A percentile compares a stretch with the other conserved stretches of the same genome.
Conservation (phyloP, 1,140 invertebrate species). For the Mamestra configurata region DNA sequence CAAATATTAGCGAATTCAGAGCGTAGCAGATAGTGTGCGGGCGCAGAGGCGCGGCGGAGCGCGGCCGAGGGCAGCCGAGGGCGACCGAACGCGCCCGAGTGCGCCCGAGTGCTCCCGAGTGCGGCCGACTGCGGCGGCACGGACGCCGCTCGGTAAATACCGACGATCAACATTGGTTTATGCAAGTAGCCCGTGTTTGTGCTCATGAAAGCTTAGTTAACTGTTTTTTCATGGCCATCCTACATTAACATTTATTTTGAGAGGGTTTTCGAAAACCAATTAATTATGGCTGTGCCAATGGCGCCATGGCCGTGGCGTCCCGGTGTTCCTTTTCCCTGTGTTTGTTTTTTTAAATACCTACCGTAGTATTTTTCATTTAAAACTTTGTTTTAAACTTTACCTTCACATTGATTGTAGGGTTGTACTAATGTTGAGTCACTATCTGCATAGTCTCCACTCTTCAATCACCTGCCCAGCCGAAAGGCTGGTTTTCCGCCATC, state of each 20-base stretch:
- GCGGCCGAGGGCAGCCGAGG: slow-evolving; percentile 31
- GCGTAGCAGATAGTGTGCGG: neutral
- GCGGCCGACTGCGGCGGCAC: neutral
- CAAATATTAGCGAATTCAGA: slow-evolving; percentile 14
- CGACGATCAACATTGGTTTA: slow-evolving; percentile 1
- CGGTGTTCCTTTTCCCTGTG: neutral
- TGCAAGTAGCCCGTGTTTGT: neutral
- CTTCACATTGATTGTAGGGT: too few species aligned
- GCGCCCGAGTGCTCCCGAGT: neutral
- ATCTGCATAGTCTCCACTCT: too few species aligned
- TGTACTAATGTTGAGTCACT: too few species aligned
- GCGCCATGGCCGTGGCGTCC: neutral
- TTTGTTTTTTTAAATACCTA: too few species aligned
- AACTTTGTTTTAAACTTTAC: too few species aligned
- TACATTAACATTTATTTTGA: slow-evolving; percentile 6
- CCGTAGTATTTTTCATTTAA: too few species aligned
- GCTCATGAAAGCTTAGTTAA: neutral
- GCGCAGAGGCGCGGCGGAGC: slow-evolving; percentile 19
- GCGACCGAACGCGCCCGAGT: slow-evolving; percentile 13
- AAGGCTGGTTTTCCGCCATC: too few species aligned
- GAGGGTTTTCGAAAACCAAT: neutral
- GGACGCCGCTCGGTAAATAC: neutral
- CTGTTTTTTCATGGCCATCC: slow-evolving; percentile 1
- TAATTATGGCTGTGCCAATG: neutral
- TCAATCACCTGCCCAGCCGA: too few species aligned